Evolutionary conservation across 1,140 invertebrate species (phyloP).

Genomic region (Danaus melanippus): DNA sequence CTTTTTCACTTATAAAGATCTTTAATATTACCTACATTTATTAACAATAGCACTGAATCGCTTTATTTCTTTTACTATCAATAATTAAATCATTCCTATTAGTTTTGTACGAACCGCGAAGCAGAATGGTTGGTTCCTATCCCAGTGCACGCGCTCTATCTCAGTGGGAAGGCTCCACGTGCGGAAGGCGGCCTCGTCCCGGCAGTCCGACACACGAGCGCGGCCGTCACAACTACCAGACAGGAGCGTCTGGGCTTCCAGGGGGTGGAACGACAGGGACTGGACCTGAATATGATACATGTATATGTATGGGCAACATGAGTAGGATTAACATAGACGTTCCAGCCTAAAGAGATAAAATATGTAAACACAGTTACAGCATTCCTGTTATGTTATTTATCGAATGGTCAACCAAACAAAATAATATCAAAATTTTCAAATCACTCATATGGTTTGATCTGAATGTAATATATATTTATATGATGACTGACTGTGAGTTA

Average conservation of each 20-base stretch:
- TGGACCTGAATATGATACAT: conserved; percentile 74
- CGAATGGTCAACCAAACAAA: not conserved
- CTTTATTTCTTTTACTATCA: too few species aligned
- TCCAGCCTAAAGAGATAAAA: too few species aligned
- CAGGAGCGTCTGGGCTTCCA: conserved; percentile 85
- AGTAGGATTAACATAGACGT: too few species aligned
- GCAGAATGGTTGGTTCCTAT: conserved; percentile 80
- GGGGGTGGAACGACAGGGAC: conserved; percentile 89
- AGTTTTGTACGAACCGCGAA: conserved; percentile 77
- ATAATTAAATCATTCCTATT: too few species aligned
- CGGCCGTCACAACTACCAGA: conserved; percentile 80
- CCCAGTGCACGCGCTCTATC: conserved; percentile 92
- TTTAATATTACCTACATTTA: too few species aligned
- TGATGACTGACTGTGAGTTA: too few species aligned
- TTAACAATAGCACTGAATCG: too few species aligned
- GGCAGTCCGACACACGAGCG: conserved; percentile 86
- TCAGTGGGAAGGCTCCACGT: conserved; percentile 83
- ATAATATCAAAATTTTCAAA: not conserved
- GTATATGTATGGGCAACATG: not conserved
- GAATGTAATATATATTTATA: too few species aligned
- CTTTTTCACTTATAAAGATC: too few species aligned
- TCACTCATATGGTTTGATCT: too few species aligned
- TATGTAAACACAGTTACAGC: too few species aligned
- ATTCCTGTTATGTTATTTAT: too few species aligned
- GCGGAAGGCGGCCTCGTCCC: conserved; percentile 76